A percentile compares a stretch with the other conserved stretches of the same genome.
These are phyloP conservation scores for Ciconia nigra DNA, from an alignment of 2,797 vertebrate species.

Conservation along the genomic window DNA sequence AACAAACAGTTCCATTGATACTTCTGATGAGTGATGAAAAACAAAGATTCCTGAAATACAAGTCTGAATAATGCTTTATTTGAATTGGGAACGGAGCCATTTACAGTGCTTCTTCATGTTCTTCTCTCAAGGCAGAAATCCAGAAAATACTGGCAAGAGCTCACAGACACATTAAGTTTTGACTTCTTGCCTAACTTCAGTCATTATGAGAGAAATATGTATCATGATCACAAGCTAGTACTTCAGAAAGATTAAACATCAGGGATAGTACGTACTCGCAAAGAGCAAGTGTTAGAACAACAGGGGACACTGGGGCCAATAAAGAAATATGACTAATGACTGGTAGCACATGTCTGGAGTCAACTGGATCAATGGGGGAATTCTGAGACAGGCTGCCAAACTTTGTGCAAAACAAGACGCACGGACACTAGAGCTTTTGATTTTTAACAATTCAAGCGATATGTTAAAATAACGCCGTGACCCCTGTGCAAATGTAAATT, in stretches of 20 bases:
- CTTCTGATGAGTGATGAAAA: not conserved
- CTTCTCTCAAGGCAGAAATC: not conserved
- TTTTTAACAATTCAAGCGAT: rapidly evolving
- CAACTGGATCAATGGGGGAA: rapidly evolving
- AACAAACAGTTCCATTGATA: not conserved
- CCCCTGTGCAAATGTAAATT: not conserved
- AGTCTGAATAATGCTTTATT: not conserved
- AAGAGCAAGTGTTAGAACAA: not conserved
- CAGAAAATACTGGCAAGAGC: constrained; percentile 19
- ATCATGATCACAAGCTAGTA: not conserved
- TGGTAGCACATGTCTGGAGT: not conserved
- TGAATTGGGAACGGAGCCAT: not conserved
- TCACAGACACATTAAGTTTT: not conserved
- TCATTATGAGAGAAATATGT: not conserved
- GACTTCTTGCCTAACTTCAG: constrained; percentile 20
- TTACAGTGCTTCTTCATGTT: not conserved
- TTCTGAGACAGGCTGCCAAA: not conserved
- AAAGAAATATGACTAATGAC: not conserved
- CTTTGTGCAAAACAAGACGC: rapidly evolving
- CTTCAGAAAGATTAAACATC: not conserved
- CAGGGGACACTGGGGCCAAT: not conserved
- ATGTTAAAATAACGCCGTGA: rapidly evolving
- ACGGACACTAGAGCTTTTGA: rapidly evolving
- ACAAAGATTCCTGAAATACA: not conserved
- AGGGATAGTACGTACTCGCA: not conserved